Evolutionary conservation across 2,888 invertebrate genomes (phyloP).

Genomic region (Acrocyrtus sp.): DNA sequence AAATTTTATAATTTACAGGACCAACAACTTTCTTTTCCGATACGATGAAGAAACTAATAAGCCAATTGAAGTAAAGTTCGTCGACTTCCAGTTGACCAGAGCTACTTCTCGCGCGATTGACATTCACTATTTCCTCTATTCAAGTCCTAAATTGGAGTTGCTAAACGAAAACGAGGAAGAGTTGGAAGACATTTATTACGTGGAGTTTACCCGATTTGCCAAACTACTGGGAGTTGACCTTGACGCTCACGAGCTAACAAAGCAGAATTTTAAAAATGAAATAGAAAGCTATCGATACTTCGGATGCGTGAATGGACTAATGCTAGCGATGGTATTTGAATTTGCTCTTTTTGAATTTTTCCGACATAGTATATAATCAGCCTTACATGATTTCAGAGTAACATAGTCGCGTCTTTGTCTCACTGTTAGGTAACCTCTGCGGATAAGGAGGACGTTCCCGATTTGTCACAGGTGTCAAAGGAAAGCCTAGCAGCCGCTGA

Average conservation of each 20-base stretch:
- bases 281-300: conserved; percentile 41
- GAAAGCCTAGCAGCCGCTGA: too few relatives aligned
- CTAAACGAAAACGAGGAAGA: conserved; percentile 53
- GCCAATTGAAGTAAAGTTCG: conserved; percentile 55
- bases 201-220: conserved; percentile 51
- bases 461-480: too few relatives aligned
- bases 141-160: conserved; percentile 32
- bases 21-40: conserved; percentile 59
- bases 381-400: too few relatives aligned
- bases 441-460: too few relatives aligned
- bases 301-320: conserved; percentile 52
- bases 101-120: conserved; percentile 52
- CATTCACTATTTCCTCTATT: conserved; percentile 61
- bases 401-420: too few relatives aligned
- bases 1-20: conserved; percentile 53
- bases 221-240: conserved; percentile 45
- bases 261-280: conserved; percentile 53
- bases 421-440: too few relatives aligned
- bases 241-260: conserved; percentile 33
- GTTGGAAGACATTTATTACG: conserved; percentile 53
- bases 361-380: too few relatives aligned
- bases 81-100: conserved; percentile 62
- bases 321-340: conserved; percentile 56
- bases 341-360: too few relatives aligned
- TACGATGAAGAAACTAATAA: conserved; percentile 47